These are phyloP conservation scores for Sesamia inferens DNA, from an alignment of 2,888 invertebrate species.

Conservation along the genomic window DNA sequence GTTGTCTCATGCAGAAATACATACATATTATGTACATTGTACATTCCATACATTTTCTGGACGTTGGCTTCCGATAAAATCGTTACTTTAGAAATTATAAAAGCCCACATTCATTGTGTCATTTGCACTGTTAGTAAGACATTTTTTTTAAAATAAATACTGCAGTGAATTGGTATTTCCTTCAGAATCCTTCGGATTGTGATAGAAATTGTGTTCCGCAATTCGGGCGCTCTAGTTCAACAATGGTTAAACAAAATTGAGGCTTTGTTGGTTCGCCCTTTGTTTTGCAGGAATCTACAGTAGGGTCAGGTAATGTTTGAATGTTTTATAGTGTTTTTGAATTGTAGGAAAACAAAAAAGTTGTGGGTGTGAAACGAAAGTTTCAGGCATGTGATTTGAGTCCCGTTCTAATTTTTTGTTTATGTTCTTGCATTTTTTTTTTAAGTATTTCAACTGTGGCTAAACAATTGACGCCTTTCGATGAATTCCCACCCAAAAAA, in stretches of 20 bases:
- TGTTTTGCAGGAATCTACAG: constrained; percentile 35
- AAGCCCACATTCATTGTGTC: background rate
- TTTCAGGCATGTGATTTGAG: background rate
- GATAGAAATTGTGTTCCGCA: background rate
- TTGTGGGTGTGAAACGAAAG: background rate
- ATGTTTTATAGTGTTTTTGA: constrained; percentile 22
- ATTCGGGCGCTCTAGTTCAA: constrained; percentile 16
- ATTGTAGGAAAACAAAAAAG: background rate
- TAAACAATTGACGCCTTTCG: too few relatives aligned
- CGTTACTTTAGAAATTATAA: background rate
- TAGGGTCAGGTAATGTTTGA: constrained; percentile 2
- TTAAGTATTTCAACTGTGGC: too few relatives aligned
- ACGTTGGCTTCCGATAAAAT: background rate
- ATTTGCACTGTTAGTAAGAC: background rate
- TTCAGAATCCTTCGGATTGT: too few relatives aligned
- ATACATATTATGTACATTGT: too few relatives aligned
- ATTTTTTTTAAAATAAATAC: background rate
- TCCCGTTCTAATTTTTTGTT: background rate
- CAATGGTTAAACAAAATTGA: constrained; percentile 56
- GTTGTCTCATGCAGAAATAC: background rate
- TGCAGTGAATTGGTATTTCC: background rate
- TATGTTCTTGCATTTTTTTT: too few relatives aligned
- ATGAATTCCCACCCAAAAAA: too few relatives aligned
- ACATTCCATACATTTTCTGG: background rate
- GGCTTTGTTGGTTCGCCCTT: constrained; percentile 48